Base-by-base conservation (phyloP, 2,797 vertebrate genomes). In the Synaphobranchus kaupii region DNA sequence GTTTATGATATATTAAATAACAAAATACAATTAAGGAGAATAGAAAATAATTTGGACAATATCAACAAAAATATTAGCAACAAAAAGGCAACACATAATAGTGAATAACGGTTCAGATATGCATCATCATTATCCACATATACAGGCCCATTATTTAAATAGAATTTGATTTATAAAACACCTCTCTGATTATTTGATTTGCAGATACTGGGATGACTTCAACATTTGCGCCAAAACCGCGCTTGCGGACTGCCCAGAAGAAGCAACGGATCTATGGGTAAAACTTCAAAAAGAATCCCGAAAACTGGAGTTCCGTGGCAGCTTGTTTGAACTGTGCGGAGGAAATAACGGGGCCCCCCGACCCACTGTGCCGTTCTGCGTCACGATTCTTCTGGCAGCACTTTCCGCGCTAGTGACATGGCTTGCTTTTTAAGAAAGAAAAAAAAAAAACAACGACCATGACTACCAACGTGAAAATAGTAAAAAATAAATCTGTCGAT, bases 191-290 rank as follows among this genome's bases (percentile, higher is more conserved):
- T 54, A 50, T 86, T 22, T 44, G 5, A 47, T 92, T 91, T 90
- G 87, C 94, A 97, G 97, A 92, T 97, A 97, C 93, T 97, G 97
- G 97, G 95, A 97, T 89, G 96, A 97, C 90, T 97, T 97, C 93
- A 96, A 97, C 92, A 95, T 95, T 89, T 97, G 97, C 93, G 96
- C 97, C 90, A 95, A 96, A 92, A 96, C 95, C 87, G 96, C 96
- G 88, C 95, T 97, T 88, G 96, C 96, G 89, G 96, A 97, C 94
- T 97, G 97, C 94, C 96, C 97, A 91, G 97, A 97, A 94, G 96
- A 96, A 94, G 96, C 97, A 89, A 95, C 95, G 92, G 96, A 97
- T 89, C 93, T 97, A 91, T 97, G 97, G 97, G 97, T 97, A 93
- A 97, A 97, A 95, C 92, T 97, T 92, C 97, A 97, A 94, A 94